Percentiles rank a stretch among this genome's conserved stretches.
phyloP scores from a whole-genome alignment of 2,888 invertebrate species.

The Luffia ferchaultella region DNA sequence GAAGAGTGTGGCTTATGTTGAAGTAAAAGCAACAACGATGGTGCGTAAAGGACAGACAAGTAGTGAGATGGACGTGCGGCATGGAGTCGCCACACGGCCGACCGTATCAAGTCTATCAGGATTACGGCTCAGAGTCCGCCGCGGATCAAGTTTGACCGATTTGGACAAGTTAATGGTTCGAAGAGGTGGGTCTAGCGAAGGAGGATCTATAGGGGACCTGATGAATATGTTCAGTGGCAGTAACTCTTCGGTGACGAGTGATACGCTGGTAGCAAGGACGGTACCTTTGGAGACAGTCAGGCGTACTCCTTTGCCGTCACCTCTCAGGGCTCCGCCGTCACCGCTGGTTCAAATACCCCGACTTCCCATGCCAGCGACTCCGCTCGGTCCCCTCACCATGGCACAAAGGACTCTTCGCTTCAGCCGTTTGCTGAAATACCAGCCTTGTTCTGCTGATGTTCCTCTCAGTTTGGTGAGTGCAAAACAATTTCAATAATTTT shows the following conservation, averaged over 20 bases:
- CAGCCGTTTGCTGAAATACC: slow-evolving; percentile 72
- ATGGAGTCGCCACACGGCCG: slow-evolving; percentile 67
- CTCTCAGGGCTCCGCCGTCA: slow-evolving; percentile 34
- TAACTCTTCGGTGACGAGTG: slow-evolving; percentile 75
- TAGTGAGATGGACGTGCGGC: slow-evolving; percentile 54
- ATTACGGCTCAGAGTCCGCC: slow-evolving; percentile 66
- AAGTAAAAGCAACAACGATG: slow-evolving; percentile 27
- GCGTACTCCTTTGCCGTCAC: slow-evolving; percentile 42
- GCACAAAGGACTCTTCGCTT: slow-evolving; percentile 75
- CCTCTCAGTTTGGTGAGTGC: slow-evolving; percentile 48
- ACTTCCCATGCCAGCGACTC: slow-evolving; percentile 65
- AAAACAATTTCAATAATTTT: too few species aligned
- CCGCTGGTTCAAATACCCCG: slow-evolving; percentile 48
- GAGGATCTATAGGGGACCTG: slow-evolving; percentile 78
- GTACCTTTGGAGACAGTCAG: slow-evolving; percentile 78
- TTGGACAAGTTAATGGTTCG: slow-evolving; percentile 69
- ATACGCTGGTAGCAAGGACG: slow-evolving; percentile 74
- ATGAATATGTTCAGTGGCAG: slow-evolving; percentile 82
- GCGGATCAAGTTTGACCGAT: slow-evolving; percentile 78
- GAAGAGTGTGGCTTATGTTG: too few species aligned
- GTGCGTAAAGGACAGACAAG: slow-evolving; percentile 51
- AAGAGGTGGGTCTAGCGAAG: slow-evolving; percentile 46
- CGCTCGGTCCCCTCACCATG: slow-evolving; percentile 68
- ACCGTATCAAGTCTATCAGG: slow-evolving; percentile 47
- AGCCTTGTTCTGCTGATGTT: slow-evolving; percentile 63